Evolutionary conservation across 2,797 vertebrate genomes (phyloP).

Genomic region (Pantherophis vulpinus): DNA sequence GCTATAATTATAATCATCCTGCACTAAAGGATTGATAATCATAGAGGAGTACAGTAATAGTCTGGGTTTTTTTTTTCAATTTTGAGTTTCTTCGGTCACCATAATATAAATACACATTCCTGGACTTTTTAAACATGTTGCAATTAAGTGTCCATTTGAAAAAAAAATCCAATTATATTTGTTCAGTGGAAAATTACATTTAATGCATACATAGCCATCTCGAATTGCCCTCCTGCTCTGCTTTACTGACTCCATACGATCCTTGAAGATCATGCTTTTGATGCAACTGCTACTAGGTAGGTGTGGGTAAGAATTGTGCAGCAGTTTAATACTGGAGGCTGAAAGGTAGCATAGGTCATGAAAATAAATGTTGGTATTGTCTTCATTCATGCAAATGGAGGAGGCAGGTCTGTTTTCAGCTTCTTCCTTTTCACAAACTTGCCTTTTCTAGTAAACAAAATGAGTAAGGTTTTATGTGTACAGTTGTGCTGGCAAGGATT

Average conservation of each 20-base stretch:
- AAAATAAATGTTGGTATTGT: not conserved
- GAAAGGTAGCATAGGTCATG: not conserved
- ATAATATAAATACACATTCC: conserved; percentile 53
- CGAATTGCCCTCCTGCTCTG: conserved; percentile 16
- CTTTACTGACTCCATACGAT: conserved; percentile 18
- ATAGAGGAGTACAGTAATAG: conserved; percentile 19
- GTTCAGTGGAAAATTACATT: conserved; percentile 24
- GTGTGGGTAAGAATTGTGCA: conserved; percentile 2
- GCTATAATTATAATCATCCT: conserved; percentile 63
- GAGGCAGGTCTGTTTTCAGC: not conserved
- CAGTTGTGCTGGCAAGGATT: not conserved
- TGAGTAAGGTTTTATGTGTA: not conserved
- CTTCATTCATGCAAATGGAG: not conserved
- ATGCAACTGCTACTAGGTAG: not conserved
- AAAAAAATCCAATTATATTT: not conserved
- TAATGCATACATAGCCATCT: not conserved
- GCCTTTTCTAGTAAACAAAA: not conserved
- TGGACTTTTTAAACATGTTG: conserved; percentile 50
- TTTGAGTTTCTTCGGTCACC: conserved; percentile 53
- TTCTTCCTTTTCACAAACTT: not conserved
- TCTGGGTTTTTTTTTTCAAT: conserved; percentile 35
- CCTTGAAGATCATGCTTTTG: conserved; percentile 15
- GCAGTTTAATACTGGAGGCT: conserved; percentile 14
- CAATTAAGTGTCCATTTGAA: conserved; percentile 46
- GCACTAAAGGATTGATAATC: conserved; percentile 50